These are phyloP conservation scores for Xestobium rufovillosum DNA, from an alignment of 2,888 invertebrate genomes.

Conservation along the genomic window DNA sequence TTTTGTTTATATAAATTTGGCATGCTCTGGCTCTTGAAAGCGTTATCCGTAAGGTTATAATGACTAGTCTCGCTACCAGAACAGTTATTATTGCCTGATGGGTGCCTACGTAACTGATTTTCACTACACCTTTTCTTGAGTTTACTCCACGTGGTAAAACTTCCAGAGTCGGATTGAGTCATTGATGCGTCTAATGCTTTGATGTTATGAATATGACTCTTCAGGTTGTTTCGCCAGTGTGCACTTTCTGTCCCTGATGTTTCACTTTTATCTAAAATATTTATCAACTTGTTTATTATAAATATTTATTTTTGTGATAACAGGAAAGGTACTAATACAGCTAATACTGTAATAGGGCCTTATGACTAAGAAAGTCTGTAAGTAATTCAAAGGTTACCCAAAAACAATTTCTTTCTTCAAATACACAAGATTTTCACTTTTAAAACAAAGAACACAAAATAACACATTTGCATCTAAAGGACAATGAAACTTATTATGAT, in stretches of 20 bases:
- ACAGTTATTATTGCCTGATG: conserved; percentile 57
- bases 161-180: conserved; percentile 79
- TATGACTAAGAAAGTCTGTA: conserved; percentile 4
- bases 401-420: too few relatives aligned
- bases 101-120: conserved; percentile 60
- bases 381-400: neutral
- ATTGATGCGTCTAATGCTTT: conserved; percentile 58
- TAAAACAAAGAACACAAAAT: neutral
- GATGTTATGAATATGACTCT: conserved; percentile 24
- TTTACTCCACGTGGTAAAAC: conserved; percentile 82
- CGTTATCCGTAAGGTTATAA: conserved; percentile 50
- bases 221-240: conserved; percentile 34
- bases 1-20: conserved; percentile 61
- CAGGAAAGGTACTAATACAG: conserved; percentile 3
- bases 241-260: conserved; percentile 30
- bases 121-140: conserved; percentile 65
- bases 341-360: conserved; percentile 10
- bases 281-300: too few relatives aligned
- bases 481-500: too few relatives aligned
- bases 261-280: conserved; percentile 34
- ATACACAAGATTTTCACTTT: conserved; percentile 2
- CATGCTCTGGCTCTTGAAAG: conserved; percentile 68
- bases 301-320: too few relatives aligned
- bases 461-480: too few relatives aligned
- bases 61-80: conserved; percentile 49